Evolutionary conservation across 2,113 vertebrate genomes (phyloP), one percentile per base, ranked within the genome.

Genomic region (Pterocles gutturalis): DNA sequence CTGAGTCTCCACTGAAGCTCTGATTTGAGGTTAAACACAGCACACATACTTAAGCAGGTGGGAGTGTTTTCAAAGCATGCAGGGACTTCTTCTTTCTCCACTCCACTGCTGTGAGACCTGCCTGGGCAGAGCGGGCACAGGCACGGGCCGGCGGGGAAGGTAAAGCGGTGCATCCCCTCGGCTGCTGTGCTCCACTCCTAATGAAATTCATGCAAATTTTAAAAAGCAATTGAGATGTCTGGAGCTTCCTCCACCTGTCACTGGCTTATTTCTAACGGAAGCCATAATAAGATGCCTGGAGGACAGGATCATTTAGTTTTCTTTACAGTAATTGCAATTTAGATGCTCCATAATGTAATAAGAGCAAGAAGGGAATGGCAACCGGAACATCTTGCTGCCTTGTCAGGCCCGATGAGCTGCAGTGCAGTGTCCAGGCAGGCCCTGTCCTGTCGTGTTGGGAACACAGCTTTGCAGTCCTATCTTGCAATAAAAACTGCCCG

Each of bases 311-410:
- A 79, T 95, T 94, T 91, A 0, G 72, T 77, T 94, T 94, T 79
- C 91, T 79, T 89, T 79, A 90, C 85, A 75, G 96, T 96, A 89
- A 91, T 87, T 9, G 1, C 78, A 60, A 60, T 93, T 89, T 84
- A 79, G 85, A n/a, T 62, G 43, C 17, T 54, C 45, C 0, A 0
- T 65, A 97, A 96, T 83, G 21, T 38, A 95, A 83, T 90, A 86
- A 90, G 38, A 64, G 26, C 1, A 2, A 93, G 64, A 76, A 81
- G 53, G 51, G n/a, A 95, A 75, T 1, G 4, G 64, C 51, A 49
- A 33, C 43, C 13, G 9, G 71, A 91, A 84, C 1, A 7, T 31
- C 76, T 87, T 0, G 0, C 67, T 4, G 1, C 36, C 15, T 85
- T 38, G 34, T 73, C 38, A 65, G 69, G 38, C 43, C 54, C 41